A percentile compares a stretch with the other conserved stretches of the same genome.
Evolutionary conservation across 2,797 vertebrate genomes (phyloP).

Genomic region (Hirundo rustica): DNA sequence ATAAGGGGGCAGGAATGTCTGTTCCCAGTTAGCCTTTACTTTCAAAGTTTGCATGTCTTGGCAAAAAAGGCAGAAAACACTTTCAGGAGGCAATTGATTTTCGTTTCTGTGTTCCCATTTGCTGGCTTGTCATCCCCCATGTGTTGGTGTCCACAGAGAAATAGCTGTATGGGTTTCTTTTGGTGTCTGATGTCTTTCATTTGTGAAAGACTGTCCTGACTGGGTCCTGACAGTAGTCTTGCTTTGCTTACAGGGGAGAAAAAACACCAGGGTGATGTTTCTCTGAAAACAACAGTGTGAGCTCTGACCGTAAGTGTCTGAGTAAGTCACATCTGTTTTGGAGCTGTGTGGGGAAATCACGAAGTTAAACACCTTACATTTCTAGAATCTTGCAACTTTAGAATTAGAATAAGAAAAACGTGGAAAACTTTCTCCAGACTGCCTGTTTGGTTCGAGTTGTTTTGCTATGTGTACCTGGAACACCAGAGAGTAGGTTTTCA

Average conservation of each 20-base stretch:
- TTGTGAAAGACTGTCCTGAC: background rate
- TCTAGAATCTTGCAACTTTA: background rate
- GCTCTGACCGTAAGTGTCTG: fast-evolving
- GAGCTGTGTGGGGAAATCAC: background rate
- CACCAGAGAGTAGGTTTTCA: background rate
- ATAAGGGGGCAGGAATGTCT: background rate
- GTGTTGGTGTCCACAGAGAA: background rate
- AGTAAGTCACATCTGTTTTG: fast-evolving
- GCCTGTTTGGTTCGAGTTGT: background rate
- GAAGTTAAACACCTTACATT: background rate
- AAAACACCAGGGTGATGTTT: background rate
- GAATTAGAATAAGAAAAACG: background rate
- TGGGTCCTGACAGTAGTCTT: background rate
- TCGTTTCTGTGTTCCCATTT: background rate
- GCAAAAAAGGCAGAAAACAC: background rate
- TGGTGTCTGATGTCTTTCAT: background rate
- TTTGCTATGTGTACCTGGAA: background rate
- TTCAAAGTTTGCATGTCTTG: background rate
- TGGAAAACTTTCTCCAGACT: background rate
- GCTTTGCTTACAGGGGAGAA: background rate
- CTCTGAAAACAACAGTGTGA: background rate
- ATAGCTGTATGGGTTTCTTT: background rate
- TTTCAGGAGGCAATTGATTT: background rate
- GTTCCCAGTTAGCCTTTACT: background rate
- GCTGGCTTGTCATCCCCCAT: background rate